phyloP scores from a whole-genome alignment of 2,113 vertebrate genomes.

The Clinocottus analis region DNA sequence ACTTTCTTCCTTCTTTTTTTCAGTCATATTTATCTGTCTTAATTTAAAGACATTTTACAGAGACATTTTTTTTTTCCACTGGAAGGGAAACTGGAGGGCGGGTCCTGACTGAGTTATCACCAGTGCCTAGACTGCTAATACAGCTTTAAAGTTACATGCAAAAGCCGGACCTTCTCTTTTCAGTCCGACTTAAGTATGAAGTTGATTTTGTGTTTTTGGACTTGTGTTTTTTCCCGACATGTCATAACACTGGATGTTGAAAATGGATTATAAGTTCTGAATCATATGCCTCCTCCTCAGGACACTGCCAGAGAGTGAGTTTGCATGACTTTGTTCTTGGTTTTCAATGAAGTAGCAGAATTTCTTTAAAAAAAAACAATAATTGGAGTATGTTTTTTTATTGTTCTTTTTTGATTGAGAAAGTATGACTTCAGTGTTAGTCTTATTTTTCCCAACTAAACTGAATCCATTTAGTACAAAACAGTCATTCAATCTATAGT shows the following conservation, averaged over 20 bases:
- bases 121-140: slow-evolving; percentile 17
- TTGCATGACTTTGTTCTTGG: slow-evolving; percentile 30
- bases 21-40: neutral
- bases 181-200: neutral
- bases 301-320: slow-evolving; percentile 53
- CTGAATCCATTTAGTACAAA: neutral
- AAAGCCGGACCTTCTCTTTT: slow-evolving; percentile 13
- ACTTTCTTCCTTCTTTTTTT: neutral
- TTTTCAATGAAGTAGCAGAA: neutral
- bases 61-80: slow-evolving; percentile 53
- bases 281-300: slow-evolving; percentile 22
- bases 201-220: neutral
- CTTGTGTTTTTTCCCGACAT: too few relatives aligned
- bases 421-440: neutral
- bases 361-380: too few relatives aligned
- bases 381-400: too few relatives aligned
- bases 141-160: slow-evolving; percentile 9
- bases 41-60: too few relatives aligned
- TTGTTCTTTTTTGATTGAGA: neutral
- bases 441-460: neutral
- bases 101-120: slow-evolving; percentile 61
- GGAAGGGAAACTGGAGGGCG: slow-evolving; percentile 50
- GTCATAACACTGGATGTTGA: neutral
- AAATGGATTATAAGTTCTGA: slow-evolving; percentile 5
- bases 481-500: neutral